Evolutionary conservation across 2,113 vertebrate species (phyloP).

Genomic region (Brachyistius frenatus): DNA sequence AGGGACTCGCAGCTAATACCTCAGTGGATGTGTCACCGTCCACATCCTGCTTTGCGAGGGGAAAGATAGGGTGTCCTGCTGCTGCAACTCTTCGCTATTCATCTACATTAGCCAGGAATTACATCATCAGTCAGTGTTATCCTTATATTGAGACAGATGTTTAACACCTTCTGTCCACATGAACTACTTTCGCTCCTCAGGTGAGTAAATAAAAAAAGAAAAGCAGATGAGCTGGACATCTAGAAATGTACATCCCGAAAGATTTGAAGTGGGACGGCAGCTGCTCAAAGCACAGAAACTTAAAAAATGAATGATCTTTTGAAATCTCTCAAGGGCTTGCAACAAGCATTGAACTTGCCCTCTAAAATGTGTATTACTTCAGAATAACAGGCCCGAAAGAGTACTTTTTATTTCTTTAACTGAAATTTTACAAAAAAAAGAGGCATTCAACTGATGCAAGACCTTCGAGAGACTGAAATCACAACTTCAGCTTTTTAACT

Average conservation of each 20-base stretch:
- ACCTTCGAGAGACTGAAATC: too few relatives aligned
- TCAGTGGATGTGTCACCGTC: constrained; percentile 45
- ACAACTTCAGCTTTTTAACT: too few relatives aligned
- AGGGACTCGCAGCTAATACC: constrained; percentile 46
- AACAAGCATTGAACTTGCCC: too few relatives aligned
- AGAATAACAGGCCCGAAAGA: too few relatives aligned
- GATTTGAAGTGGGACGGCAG: background rate
- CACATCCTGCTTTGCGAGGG: constrained; percentile 54
- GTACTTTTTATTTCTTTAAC: too few relatives aligned
- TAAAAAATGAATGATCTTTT: too few relatives aligned
- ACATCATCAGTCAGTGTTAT: constrained; percentile 46
- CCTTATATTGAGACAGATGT: constrained; percentile 45
- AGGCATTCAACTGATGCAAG: too few relatives aligned
- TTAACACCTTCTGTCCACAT: constrained; percentile 14
- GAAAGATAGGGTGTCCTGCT: constrained; percentile 24
- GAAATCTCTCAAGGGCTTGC: too few relatives aligned
- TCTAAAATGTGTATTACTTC: too few relatives aligned
- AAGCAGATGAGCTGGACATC: background rate
- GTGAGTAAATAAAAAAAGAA: background rate
- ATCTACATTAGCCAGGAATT: constrained; percentile 42
- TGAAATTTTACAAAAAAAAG: too few relatives aligned
- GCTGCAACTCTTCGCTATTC: constrained; percentile 37
- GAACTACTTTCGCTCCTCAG: background rate
- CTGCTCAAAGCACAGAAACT: too few relatives aligned
- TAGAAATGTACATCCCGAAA: background rate